These are phyloP conservation scores for Notarius lentiginosus DNA, from an alignment of 2,113 vertebrate species.

Conservation along the genomic window DNA sequence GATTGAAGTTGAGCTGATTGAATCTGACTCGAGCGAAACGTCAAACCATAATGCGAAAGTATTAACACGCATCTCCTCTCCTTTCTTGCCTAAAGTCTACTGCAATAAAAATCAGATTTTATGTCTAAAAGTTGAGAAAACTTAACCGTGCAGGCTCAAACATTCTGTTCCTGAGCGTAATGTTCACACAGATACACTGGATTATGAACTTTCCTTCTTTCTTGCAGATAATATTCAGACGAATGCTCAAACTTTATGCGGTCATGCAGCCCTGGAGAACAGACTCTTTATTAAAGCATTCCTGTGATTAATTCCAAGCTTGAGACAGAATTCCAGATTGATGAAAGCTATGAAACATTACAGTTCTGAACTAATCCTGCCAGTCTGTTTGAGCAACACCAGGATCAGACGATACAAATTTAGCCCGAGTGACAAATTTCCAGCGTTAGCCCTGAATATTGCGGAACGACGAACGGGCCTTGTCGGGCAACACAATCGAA, in stretches of 20 bases:
- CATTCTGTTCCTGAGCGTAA: not conserved
- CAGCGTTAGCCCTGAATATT: too few species aligned
- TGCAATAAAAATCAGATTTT: not conserved
- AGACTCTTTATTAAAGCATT: not conserved
- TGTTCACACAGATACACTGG: not conserved
- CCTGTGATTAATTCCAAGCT: not conserved
- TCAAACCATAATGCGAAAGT: not conserved
- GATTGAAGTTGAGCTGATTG: not conserved
- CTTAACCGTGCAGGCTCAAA: not conserved
- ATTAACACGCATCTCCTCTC: not conserved
- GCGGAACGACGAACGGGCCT: too few species aligned
- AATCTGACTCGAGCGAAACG: not conserved
- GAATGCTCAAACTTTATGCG: not conserved
- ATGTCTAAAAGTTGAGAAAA: not conserved
- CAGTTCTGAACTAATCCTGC: not conserved
- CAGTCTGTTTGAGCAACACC: not conserved
- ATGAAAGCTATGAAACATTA: not conserved
- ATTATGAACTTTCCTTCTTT: not conserved
- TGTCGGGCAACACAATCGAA: too few species aligned
- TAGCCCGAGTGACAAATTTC: too few species aligned
- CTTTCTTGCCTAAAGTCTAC: not conserved
- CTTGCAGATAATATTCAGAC: not conserved
- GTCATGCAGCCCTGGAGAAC: not conserved
- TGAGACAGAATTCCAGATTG: not conserved
- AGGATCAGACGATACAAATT: too few species aligned